A percentile compares a stretch with the other conserved stretches of the same genome.
Evolutionary conservation across 2,797 vertebrate genomes (phyloP).

Genomic region (Anguilla pacifica): DNA sequence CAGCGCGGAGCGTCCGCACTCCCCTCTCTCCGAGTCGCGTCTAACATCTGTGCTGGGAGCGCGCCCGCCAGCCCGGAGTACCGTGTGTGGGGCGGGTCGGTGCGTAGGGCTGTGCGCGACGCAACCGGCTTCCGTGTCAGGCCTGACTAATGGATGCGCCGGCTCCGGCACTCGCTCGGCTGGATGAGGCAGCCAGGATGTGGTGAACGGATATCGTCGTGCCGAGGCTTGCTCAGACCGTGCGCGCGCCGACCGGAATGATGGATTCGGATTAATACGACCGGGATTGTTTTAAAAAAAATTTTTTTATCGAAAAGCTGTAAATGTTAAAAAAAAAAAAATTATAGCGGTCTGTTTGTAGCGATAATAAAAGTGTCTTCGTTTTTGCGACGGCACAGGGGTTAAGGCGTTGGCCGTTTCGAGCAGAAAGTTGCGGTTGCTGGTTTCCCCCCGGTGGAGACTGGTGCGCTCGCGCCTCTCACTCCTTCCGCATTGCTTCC

Average conservation of each 20-base stretch:
- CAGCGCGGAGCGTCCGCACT: constrained; percentile 75
- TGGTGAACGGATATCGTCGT: background rate
- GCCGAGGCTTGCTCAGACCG: background rate
- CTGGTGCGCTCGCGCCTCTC: background rate
- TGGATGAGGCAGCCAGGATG: too few species aligned
- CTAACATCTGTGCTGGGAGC: constrained; percentile 62
- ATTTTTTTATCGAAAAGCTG: background rate
- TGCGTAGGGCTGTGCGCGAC: background rate
- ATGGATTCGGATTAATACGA: background rate
- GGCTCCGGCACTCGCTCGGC: background rate
- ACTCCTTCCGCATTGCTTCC: background rate
- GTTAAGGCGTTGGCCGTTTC: background rate
- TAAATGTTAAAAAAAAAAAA: background rate
- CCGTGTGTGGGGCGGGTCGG: constrained; percentile 6
- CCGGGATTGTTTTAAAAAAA: background rate
- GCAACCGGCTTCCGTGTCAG: background rate
- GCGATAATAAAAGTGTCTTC: background rate
- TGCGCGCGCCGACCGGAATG: background rate
- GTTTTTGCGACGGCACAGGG: background rate
- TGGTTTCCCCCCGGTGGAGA: background rate
- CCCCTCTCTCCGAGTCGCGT: constrained; percentile 54
- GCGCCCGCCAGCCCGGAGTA: constrained; percentile 47
- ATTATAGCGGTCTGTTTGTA: background rate
- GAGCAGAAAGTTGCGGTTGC: background rate
- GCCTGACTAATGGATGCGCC: background rate